Percentiles rank a stretch among this genome's conserved stretches.
Conservation (phyloP, 2,797 vertebrate genomes). For the Melanogrammus aeglefinus region DNA sequence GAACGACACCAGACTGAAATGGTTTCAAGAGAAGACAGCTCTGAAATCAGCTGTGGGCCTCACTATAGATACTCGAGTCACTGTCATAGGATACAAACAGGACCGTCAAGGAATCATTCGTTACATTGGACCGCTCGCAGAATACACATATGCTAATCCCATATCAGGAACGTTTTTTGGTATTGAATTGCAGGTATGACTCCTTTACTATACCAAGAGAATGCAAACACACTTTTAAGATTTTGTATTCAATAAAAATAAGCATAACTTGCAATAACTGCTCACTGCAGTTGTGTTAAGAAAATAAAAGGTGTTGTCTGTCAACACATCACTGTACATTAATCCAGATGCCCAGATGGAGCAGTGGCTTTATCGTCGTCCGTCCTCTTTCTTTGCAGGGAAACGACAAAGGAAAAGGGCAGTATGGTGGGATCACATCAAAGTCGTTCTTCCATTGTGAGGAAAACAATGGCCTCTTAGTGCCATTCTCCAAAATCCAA, state of each 20-base stretch:
- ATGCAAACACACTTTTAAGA: not conserved
- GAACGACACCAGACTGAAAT: conserved; percentile 58
- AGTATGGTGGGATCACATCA: conserved; percentile 49
- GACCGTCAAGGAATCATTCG: conserved; percentile 66
- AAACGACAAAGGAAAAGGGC: conserved; percentile 67
- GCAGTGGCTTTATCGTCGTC: not conserved
- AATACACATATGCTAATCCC: rapidly evolving
- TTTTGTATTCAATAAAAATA: not conserved
- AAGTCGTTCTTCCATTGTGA: conserved; percentile 61
- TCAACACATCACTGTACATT: not conserved
- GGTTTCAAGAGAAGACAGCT: conserved; percentile 41
- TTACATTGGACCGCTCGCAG: conserved; percentile 61
- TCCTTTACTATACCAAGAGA: not conserved
- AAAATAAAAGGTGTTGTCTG: not conserved
- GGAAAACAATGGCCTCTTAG: conserved; percentile 70
- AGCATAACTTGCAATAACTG: not conserved
- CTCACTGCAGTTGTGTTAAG: too few species aligned
- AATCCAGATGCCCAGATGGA: not conserved
- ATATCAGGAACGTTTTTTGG: conserved; percentile 67
- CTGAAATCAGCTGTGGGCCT: conserved; percentile 61
- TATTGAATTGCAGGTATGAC: conserved; percentile 79
- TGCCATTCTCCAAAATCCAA: conserved; percentile 69
- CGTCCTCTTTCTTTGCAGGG: conserved; percentile 57
- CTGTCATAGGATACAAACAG: conserved; percentile 52
- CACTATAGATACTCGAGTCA: conserved; percentile 35